Evolutionary conservation across 1,140 invertebrate genomes (phyloP), one percentile per base, ranked within the genome.

Genomic region (Microplitis demolitor): DNA sequence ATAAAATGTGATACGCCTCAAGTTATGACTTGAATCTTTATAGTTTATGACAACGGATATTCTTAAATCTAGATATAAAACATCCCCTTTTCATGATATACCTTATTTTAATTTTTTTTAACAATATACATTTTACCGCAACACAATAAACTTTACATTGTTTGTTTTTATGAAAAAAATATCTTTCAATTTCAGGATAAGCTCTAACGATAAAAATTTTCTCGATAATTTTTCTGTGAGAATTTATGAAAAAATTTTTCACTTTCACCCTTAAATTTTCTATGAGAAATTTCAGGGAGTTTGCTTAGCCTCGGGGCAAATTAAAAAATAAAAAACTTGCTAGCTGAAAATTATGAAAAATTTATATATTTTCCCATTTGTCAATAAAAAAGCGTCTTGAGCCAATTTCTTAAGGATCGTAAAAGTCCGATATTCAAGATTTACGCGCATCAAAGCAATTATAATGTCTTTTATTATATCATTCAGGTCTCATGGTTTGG

Each of bases 11-110:
- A 86, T 87, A 85, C 80, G 83, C 75, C 84, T 83, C 83, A 79
- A 87, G 86, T 87, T 87, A 87, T 87, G 85, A 85, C 85, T 82
- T 71, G 84, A 85, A 86, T 86, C 84, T 87, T 86, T 85, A 87
- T 66, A 66, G 63, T 66, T 66, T 66, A 66, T 66, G 63, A 66
- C 39, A 50, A 66, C n/a, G 37, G 31, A 35, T 14, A 85, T 87
- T 80, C 84, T 87, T 84, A 87, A 85, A 87, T 85, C 84, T 80
- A 77, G 71, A 74, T 77, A 78, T 83, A 85, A 86, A 86, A 77
- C 76, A 71, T 73, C 8, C 62, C 16, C 6, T 1, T 60, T 31
- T 33, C 56, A 16, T 35, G 45, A 50, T 58, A n/a, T 33, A 50
- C 24, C 66, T 39, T 51, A 33, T 51, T 37, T 69, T 53, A 54